These are phyloP conservation scores for Icerya purchasi DNA, from an alignment of 2,888 invertebrate species.

Conservation along the genomic window DNA sequence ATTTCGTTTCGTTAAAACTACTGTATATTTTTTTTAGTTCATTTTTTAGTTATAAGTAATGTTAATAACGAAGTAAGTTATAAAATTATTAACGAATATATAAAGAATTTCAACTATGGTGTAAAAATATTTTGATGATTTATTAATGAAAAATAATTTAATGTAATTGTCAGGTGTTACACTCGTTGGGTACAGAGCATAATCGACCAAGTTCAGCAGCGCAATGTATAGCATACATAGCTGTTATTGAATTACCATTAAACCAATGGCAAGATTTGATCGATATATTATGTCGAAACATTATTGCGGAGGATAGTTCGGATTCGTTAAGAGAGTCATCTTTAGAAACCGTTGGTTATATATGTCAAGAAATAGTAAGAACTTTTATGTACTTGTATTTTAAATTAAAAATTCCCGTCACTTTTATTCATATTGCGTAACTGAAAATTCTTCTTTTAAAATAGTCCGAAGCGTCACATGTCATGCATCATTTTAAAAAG, in stretches of 20 bases:
- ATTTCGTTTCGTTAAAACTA: too few relatives aligned
- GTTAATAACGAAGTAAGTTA: too few relatives aligned
- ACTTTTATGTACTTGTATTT: not conserved
- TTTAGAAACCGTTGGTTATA: constrained; percentile 93
- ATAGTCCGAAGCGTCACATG: not conserved
- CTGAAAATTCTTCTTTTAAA: not conserved
- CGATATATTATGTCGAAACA: constrained; percentile 65
- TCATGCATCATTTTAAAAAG: too few relatives aligned
- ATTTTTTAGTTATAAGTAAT: too few relatives aligned
- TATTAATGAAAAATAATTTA: not conserved
- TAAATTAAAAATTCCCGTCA: not conserved
- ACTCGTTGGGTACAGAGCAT: constrained; percentile 86
- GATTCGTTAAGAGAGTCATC: constrained; percentile 93
- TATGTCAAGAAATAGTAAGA: constrained; percentile 81
- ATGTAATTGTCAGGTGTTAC: constrained; percentile 46
- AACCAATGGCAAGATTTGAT: constrained; percentile 86
- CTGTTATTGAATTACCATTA: constrained; percentile 82
- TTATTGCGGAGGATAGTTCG: constrained; percentile 61
- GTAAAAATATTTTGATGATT: constrained; percentile 5
- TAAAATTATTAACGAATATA: too few relatives aligned
- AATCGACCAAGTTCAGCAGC: constrained; percentile 91
- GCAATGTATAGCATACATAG: constrained; percentile 97
- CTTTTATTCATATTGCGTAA: not conserved
- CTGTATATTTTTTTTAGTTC: too few relatives aligned
- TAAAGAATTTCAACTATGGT: too few relatives aligned